Evolutionary conservation across 2,797 vertebrate species (phyloP), one percentile per base, ranked within the genome.

Genomic region (Lophius americanus): DNA sequence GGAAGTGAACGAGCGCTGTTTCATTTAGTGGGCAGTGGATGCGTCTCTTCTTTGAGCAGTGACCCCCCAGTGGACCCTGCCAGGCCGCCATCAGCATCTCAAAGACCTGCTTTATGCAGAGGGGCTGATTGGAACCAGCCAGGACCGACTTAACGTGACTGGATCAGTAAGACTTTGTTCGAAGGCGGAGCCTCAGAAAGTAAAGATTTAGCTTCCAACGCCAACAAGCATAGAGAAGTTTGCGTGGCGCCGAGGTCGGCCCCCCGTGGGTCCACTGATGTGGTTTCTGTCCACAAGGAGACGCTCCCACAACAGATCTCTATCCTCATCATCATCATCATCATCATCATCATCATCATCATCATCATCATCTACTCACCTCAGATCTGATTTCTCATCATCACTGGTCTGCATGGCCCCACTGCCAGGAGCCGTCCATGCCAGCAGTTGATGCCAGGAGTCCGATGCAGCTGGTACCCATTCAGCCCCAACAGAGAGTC

Each of bases 401-500:
- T 49, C 56, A 56, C 51, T 14, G 47, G 55, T 66, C 44, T 33
- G 41, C 5, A 7, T 14, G 39, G 72, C 39, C 43, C n/a, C 47
- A 3, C 51, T 32, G 63, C 8, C 1, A 68, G 68, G 63, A 81
- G 79, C 83, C 73, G 46, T 68, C 14, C 59, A 79, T 88, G 83
- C 81, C 81, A 86, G 68, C 37, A 35, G 60, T 72, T 81, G 62
- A 61, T 78, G 81, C 85, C 89, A 92, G 82, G 63, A 83, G 75
- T 79, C 78, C 81, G 42, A 70, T 87, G 86, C 90, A 89, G 87
- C 89, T 90, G 89, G 78, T 81, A 59, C 77, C 81, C 82, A 80
- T 89, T 88, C 88, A 91, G 69, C 53, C 57, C 69, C 5, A 85
- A 72, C 75, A 85, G 86, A 74, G 73, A 83, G 86, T 85, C 77